These are phyloP conservation scores for Dascillus cervinus DNA, from an alignment of 2,888 invertebrate species.

Conservation along the genomic window DNA sequence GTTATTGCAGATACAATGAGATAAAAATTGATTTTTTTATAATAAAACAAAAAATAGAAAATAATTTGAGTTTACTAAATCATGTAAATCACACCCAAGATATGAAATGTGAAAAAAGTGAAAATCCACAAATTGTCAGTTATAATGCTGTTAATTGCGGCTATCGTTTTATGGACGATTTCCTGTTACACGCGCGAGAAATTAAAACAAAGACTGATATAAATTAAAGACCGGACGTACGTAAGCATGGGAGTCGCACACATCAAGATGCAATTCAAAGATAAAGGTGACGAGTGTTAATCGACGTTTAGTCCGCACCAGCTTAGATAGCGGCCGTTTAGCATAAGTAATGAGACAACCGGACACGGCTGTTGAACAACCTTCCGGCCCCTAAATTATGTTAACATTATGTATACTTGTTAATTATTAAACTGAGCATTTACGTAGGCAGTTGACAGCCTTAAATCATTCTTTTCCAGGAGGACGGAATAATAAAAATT, in stretches of 20 bases:
- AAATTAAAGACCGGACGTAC: conserved; percentile 22
- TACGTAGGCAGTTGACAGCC: too few species aligned
- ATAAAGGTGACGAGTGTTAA: conserved; percentile 36
- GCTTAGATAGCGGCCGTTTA: conserved; percentile 31
- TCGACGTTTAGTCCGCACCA: conserved; percentile 30
- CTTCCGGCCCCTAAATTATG: conserved; percentile 29
- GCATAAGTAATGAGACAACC: conserved; percentile 33
- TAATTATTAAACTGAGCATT: conserved; percentile 24
- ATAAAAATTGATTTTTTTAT: too few species aligned
- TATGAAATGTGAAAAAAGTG: too few species aligned
- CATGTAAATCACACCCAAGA: too few species aligned
- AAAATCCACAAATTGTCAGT: too few species aligned
- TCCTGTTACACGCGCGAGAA: conserved; percentile 9
- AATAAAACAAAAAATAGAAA: too few species aligned
- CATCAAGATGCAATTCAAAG: conserved; percentile 26
- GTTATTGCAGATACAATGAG: too few species aligned
- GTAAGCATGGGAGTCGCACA: conserved; percentile 16
- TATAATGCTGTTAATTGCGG: too few species aligned
- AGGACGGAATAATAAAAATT: too few species aligned
- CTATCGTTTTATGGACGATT: too few species aligned
- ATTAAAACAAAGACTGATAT: conserved; percentile 20
- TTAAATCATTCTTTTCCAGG: too few species aligned
- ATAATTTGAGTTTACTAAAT: too few species aligned
- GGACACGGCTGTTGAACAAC: conserved; percentile 25
- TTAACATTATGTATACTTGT: conserved; percentile 26